A percentile compares a stretch with the other conserved stretches of the same genome.
Conservation (phyloP, 2,888 invertebrate species). For the Tricholauxania praeusta region DNA sequence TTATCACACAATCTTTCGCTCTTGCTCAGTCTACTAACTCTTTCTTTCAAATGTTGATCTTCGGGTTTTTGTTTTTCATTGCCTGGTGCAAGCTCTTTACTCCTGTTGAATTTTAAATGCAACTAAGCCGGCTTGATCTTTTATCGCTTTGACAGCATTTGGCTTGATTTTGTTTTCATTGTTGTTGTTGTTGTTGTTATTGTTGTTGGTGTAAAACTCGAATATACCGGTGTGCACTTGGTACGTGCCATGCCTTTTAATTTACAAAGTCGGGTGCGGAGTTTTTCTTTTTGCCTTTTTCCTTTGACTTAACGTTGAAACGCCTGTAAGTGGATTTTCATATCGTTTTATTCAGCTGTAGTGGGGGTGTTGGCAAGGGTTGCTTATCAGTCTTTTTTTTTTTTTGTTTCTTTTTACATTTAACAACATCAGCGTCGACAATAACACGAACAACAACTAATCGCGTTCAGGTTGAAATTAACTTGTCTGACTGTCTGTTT, state of each 20-base stretch:
- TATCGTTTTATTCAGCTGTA: no score
- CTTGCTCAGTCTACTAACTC: not conserved
- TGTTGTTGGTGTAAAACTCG: not conserved
- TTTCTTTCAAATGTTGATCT: not conserved
- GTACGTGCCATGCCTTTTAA: conserved; percentile 9
- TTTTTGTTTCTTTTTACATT: conserved; percentile 45
- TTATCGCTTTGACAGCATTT: conserved; percentile 22
- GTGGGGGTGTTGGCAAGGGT: no score
- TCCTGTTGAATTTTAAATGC: not conserved
- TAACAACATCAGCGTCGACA: conserved; percentile 29
- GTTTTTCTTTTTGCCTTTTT: conserved; percentile 46
- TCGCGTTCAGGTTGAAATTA: conserved; percentile 45
- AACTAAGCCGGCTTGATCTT: conserved; percentile 19
- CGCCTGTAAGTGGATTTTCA: no score
- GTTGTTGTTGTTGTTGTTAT: conserved; percentile 10
- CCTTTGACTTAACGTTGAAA: no score
- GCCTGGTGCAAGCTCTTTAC: not conserved
- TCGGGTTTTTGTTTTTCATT: not conserved
- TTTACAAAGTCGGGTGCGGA: conserved; percentile 43
- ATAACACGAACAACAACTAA: conserved; percentile 42
- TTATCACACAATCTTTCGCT: not conserved
- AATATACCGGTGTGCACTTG: not conserved
- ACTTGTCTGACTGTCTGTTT: not conserved
- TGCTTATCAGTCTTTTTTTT: no score
- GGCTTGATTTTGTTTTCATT: conserved; percentile 4